A percentile compares a stretch with the other conserved stretches of the same genome.
Evolutionary conservation across 2,888 invertebrate species (phyloP).

Genomic region (Cataglyphis rosenhaueri): DNA sequence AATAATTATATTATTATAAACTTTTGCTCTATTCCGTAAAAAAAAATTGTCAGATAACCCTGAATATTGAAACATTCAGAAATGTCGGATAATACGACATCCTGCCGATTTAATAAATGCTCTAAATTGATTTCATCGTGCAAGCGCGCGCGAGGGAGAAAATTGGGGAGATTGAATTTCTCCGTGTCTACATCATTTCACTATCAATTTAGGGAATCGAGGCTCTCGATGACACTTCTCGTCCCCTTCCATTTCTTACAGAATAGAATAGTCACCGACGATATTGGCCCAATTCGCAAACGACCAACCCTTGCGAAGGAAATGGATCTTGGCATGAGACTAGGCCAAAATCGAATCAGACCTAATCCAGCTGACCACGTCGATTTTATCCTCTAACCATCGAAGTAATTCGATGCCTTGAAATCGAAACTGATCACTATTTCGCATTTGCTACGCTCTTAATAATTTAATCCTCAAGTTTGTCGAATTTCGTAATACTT

Average conservation of each 20-base stretch:
- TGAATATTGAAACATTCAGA: neutral
- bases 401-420: conserved; percentile 49
- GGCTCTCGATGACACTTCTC: conserved; percentile 68
- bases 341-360: conserved; percentile 73
- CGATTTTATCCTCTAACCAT: conserved; percentile 67
- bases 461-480: neutral
- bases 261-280: conserved; percentile 54
- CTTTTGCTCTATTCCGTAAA: neutral
- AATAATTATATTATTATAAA: neutral
- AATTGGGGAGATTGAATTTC: conserved; percentile 12
- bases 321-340: conserved; percentile 76
- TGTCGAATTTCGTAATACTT: neutral
- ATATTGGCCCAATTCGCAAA: conserved; percentile 75
- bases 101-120: conserved; percentile 25
- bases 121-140: conserved; percentile 37
- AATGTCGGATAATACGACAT: neutral
- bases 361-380: conserved; percentile 75
- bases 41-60: neutral
- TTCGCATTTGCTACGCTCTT: conserved; percentile 39
- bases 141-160: conserved; percentile 10
- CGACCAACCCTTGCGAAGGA: conserved; percentile 66
- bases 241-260: conserved; percentile 47
- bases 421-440: conserved; percentile 61
- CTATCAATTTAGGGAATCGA: conserved; percentile 66
- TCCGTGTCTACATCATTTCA: conserved; percentile 65